These are phyloP conservation scores for Chouioia cunea DNA, from an alignment of 2,888 invertebrate genomes.

Conservation along the genomic window DNA sequence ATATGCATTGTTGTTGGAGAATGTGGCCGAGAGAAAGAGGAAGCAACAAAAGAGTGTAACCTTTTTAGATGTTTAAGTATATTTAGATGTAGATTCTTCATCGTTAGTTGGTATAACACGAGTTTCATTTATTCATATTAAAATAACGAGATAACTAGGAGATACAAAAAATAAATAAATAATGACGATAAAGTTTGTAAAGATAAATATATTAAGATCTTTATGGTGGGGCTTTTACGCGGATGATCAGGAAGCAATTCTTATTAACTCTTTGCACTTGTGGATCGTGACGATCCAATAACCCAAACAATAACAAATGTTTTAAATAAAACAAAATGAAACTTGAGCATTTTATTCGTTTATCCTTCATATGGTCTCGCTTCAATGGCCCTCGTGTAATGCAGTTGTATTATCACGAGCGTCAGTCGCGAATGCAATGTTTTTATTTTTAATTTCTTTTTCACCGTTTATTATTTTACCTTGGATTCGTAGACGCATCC, in stretches of 20 bases:
- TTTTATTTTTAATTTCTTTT: neutral
- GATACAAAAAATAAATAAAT: constrained; percentile 17
- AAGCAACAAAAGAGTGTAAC: constrained; percentile 41
- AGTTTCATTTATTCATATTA: constrained; percentile 47
- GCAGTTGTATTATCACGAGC: neutral
- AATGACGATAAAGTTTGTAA: constrained; percentile 20
- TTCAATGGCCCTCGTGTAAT: constrained; percentile 17
- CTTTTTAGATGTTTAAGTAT: constrained; percentile 44
- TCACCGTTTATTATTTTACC: no score
- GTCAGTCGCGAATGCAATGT: neutral
- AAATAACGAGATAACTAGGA: neutral
- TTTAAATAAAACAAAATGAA: constrained; percentile 34
- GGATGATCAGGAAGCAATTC: constrained; percentile 21
- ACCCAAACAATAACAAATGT: constrained; percentile 28
- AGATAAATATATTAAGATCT: constrained; percentile 3
- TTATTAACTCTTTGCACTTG: constrained; percentile 36
- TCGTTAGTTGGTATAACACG: constrained; percentile 45
- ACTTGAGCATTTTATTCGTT: constrained; percentile 42
- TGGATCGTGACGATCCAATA: constrained; percentile 23
- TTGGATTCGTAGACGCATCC: no score
- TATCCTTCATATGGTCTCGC: constrained; percentile 32
- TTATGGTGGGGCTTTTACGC: neutral
- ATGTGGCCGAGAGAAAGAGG: constrained; percentile 1
- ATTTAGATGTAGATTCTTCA: constrained; percentile 46
- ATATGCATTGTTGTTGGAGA: neutral